Conservation (phyloP, 2,888 invertebrate genomes). For the Pterostichus madidus region DNA sequence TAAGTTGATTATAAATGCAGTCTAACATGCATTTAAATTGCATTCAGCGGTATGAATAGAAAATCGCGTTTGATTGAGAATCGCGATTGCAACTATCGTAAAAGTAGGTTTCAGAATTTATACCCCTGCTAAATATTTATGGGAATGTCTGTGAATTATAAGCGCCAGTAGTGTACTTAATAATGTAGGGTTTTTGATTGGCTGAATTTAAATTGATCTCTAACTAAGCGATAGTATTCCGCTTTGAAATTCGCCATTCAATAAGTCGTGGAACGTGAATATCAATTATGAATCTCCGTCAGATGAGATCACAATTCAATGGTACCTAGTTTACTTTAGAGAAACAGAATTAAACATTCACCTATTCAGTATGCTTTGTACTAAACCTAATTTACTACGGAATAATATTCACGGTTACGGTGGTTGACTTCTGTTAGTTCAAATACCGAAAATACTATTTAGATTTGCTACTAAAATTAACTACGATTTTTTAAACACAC, state of each 20-base stretch:
- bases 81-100: slow-evolving; percentile 4
- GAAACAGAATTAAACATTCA: slow-evolving; percentile 6
- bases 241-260: not conserved
- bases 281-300: not conserved
- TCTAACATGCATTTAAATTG: not conserved
- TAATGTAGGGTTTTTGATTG: slow-evolving; percentile 10
- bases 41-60: slow-evolving; percentile 4
- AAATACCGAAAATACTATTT: too few species aligned
- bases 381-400: not conserved
- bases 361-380: not conserved
- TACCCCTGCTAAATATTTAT: slow-evolving; percentile 8
- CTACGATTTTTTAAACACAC: too few species aligned
- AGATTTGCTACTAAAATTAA: too few species aligned
- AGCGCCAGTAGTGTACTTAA: slow-evolving; percentile 2
- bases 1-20: not conserved
- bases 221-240: not conserved
- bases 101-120: not conserved
- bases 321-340: not conserved
- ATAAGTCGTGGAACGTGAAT: not conserved
- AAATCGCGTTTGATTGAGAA: slow-evolving; percentile 15
- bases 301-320: not conserved
- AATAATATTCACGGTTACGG: too few species aligned
- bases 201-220: slow-evolving; percentile 8
- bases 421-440: too few species aligned
- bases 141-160: slow-evolving; percentile 2